phyloP scores from a whole-genome alignment of 2,797 vertebrate species.

The Dallia pectoralis region DNA sequence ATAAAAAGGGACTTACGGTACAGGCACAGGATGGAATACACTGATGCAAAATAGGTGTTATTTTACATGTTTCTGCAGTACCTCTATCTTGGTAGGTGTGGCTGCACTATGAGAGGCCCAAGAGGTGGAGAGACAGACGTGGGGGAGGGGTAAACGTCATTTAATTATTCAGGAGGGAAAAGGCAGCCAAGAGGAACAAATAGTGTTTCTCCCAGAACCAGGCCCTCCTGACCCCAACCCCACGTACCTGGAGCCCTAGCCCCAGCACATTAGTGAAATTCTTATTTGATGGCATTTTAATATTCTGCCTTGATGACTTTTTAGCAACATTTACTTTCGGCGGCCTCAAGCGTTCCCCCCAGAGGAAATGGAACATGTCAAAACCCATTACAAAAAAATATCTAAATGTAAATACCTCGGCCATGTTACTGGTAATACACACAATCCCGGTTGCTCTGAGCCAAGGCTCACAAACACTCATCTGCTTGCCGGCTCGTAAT shows the following conservation, averaged over 20 bases:
- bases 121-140: constrained; percentile 78
- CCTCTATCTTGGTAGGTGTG: constrained; percentile 62
- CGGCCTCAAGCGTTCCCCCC: constrained; percentile 96
- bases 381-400: constrained; percentile 99
- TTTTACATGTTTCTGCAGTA: constrained; percentile 45
- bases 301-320: constrained; percentile 99
- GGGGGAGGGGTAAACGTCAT: constrained; percentile 80
- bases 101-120: constrained; percentile 88
- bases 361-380: constrained; percentile 99
- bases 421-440: constrained; percentile 93
- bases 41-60: constrained; percentile 31
- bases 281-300: constrained; percentile 99
- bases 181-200: constrained; percentile 99
- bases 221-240: constrained; percentile 85
- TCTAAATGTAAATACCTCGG: constrained; percentile 99
- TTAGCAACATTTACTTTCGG: constrained; percentile 99
- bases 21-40: constrained; percentile 20
- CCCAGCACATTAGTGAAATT: constrained; percentile 98
- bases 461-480: constrained; percentile 93
- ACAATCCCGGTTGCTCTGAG: constrained; percentile 94
- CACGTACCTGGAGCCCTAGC: constrained; percentile 94
- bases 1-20: no score
- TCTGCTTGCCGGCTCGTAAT: constrained; percentile 98
- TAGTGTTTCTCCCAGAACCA: constrained; percentile 98
- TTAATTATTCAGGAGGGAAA: constrained; percentile 85